phyloP scores from a whole-genome alignment of 2,888 invertebrate species.

The Sycophila texana region DNA sequence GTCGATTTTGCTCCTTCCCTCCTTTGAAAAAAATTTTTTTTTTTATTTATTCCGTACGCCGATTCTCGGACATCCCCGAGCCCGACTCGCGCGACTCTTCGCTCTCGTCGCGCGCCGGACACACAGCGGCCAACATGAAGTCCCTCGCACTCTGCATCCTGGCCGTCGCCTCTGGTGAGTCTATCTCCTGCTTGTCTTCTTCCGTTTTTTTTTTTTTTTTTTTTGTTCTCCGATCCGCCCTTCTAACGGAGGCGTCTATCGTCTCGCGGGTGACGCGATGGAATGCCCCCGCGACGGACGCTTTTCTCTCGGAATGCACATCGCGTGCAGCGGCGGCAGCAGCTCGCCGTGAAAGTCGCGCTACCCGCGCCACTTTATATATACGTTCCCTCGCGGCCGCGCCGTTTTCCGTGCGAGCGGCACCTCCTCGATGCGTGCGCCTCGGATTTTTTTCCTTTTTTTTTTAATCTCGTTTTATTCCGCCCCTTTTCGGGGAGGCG shows the following conservation, averaged over 20 bases:
- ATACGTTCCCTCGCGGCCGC: neutral
- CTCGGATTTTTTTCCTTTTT: neutral
- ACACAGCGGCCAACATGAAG: too few relatives aligned
- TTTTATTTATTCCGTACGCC: neutral
- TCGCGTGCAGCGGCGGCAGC: slow-evolving; percentile 16
- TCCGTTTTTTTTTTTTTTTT: neutral
- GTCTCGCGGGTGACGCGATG: neutral
- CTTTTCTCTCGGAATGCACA: slow-evolving; percentile 29
- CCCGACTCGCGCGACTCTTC: neutral
- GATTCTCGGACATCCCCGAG: neutral
- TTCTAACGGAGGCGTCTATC: too few relatives aligned
- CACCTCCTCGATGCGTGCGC: neutral
- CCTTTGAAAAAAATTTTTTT: neutral
- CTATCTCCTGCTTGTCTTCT: neutral
- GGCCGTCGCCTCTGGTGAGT: slow-evolving; percentile 41
- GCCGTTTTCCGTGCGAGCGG: neutral
- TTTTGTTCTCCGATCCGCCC: neutral
- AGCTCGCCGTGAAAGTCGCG: slow-evolving; percentile 32
- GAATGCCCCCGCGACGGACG: neutral
- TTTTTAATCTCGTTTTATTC: neutral
- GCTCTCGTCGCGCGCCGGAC: too few relatives aligned
- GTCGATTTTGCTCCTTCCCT: neutral
- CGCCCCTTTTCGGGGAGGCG: neutral
- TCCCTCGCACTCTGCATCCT: neutral
- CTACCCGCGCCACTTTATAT: neutral